phyloP scores from a whole-genome alignment of 2,113 vertebrate species.

The Corythaixoides concolor region DNA sequence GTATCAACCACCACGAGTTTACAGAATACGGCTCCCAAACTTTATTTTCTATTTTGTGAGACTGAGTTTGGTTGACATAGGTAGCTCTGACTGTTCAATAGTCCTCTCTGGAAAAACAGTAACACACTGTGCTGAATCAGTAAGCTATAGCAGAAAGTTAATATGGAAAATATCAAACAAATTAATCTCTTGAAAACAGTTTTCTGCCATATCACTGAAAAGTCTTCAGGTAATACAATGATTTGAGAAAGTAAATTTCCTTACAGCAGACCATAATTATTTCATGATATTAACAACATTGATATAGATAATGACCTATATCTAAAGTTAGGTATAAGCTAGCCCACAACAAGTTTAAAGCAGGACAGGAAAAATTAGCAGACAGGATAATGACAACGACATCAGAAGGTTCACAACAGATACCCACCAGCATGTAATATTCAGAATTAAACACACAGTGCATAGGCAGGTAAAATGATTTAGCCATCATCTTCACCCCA shows the following conservation, averaged over 20 bases:
- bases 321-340: neutral
- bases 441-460: neutral
- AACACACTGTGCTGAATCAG: neutral
- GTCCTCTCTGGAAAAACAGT: neutral
- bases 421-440: neutral
- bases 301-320: neutral
- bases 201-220: neutral
- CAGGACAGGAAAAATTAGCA: neutral
- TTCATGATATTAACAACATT: neutral
- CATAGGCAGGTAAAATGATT: neutral
- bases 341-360: neutral
- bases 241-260: neutral
- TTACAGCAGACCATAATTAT: neutral
- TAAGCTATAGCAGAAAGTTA: neutral
- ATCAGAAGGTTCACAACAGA: neutral
- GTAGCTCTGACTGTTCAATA: neutral
- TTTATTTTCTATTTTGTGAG: neutral
- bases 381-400: rapidly evolving
- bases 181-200: neutral
- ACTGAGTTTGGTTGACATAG: neutral
- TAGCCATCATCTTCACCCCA: neutral
- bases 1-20: neutral
- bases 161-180: neutral
- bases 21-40: neutral
- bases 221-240: neutral